phyloP scores from a whole-genome alignment of 2,888 invertebrate species.

The Aleiodes alternator region DNA sequence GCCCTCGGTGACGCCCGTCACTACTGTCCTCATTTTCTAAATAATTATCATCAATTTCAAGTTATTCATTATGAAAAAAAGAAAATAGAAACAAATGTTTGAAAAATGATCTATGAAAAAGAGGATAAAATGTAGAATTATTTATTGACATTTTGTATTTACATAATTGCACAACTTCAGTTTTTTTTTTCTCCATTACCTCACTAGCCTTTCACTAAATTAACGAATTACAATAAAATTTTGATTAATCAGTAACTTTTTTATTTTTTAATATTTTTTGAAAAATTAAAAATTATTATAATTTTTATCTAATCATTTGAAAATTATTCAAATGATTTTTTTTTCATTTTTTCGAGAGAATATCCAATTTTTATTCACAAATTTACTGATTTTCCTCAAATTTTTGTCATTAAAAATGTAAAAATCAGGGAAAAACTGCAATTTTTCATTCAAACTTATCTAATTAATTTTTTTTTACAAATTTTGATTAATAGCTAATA shows the following conservation, averaged over 20 bases:
- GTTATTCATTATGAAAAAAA: background rate
- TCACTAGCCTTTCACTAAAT: conserved; percentile 32
- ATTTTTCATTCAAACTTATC: background rate
- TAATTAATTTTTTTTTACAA: background rate
- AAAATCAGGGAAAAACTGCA: too few species aligned
- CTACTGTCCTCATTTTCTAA: conserved; percentile 18
- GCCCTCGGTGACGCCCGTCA: conserved; percentile 31
- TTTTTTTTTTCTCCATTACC: background rate
- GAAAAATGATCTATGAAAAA: conserved; percentile 2
- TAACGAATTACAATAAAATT: background rate
- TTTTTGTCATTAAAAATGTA: background rate
- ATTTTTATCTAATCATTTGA: too few species aligned
- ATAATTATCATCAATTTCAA: conserved; percentile 20
- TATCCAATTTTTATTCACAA: background rate
- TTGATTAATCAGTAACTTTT: background rate
- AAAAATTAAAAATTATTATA: too few species aligned
- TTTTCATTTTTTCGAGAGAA: too few species aligned
- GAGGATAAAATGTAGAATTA: background rate
- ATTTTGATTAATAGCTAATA: background rate
- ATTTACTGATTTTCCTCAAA: too few species aligned
- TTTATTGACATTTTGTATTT: conserved; percentile 22
- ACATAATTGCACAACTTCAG: conserved; percentile 23
- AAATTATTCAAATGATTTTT: background rate
- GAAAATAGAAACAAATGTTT: too few species aligned
- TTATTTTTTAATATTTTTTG: too few species aligned